Base-by-base conservation (phyloP, 1,140 invertebrate species). In the Popillia japonica region DNA sequence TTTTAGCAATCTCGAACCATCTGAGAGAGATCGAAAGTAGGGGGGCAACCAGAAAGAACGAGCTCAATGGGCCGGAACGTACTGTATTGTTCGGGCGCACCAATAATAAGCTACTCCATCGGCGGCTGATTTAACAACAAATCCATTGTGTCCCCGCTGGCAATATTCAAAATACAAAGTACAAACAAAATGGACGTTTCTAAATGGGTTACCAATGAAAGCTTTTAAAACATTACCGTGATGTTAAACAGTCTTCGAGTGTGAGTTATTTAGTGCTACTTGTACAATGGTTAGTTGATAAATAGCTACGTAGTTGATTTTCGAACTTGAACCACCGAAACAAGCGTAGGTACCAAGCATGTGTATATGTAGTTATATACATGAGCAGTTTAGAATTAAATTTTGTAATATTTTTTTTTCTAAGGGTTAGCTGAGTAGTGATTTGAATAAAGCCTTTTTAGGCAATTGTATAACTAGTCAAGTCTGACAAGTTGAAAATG, bases 41-140 rank as follows among this genome's bases (percentile, higher is more conserved):
- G 23, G 27, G 61, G 61, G 22, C 17, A 2, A 8, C 22, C 6
- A 2, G 22, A 68, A 68, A 68, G 61, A 68, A 68, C 22, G 61
- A 22, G 22, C 61, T 68, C 61, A 68, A 68, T 68, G 22, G 61
- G 8, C 3, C 27, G 61, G 61, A 68, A 68, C 22, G 20, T 68
- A 68, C 10, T 10, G 27, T 20, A 68, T 68, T 68, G 61, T 68
- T 27, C 11, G 61, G 10, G 8, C 27, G 61, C 61, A 68, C 61
- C 61, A 68, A 68, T 68, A 68, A 68, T 68, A 68, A 68, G 61
- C 61, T 27, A 68, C 61, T 68, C 22, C 22, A 68, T 68, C 61
- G 61, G 61, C 61, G 61, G 61, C 61, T 68, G 61, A 68, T 68
- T 68, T 68, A 68, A 68, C 61, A 68, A 68, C 61, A 68, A 23